phyloP scores from a whole-genome alignment of 2,113 vertebrate genomes.

The Halichoerus grypus region DNA sequence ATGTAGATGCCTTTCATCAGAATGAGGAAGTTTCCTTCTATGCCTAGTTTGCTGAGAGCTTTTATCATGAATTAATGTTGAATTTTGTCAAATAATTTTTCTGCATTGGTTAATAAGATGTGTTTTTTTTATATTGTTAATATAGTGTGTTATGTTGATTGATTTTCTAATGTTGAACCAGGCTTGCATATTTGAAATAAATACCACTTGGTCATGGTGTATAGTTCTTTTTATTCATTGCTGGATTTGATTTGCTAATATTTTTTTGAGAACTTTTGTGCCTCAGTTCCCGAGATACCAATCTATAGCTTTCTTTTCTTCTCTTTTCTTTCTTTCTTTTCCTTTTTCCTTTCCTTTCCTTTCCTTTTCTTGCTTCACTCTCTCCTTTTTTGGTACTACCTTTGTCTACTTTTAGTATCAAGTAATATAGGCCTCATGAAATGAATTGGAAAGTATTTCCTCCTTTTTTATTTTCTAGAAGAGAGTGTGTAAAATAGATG shows the following conservation, averaged over 20 bases:
- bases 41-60: neutral
- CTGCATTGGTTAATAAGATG: neutral
- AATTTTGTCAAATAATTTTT: neutral
- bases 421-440: neutral
- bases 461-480: neutral
- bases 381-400: neutral
- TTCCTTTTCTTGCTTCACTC: neutral
- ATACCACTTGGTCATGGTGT: neutral
- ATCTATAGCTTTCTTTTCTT: neutral
- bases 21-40: neutral
- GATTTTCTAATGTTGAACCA: neutral
- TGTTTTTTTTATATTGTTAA: neutral
- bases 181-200: neutral
- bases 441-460: neutral
- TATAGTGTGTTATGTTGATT: neutral
- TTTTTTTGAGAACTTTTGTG: neutral
- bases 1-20: neutral
- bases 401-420: neutral
- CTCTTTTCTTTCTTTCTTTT: too few species aligned
- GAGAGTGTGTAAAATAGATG: neutral
- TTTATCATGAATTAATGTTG: neutral
- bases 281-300: neutral
- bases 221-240: neutral
- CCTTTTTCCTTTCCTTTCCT: too few species aligned
- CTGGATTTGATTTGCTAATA: neutral